Evolutionary conservation across 1,140 invertebrate species (phyloP).

Genomic region (Batillaria attramentaria): DNA sequence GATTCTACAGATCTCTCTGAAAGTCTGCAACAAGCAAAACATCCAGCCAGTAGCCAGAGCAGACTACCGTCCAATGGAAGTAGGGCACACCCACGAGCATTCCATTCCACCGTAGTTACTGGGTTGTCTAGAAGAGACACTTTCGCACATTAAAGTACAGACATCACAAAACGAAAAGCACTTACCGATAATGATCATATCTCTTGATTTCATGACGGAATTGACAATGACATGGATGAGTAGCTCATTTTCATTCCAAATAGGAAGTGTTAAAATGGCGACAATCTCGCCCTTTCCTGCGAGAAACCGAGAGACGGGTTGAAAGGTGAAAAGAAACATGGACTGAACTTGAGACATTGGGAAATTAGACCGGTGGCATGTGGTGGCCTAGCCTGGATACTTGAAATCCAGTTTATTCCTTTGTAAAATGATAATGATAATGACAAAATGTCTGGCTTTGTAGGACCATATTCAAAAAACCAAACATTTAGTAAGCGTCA

Average conservation of each 20-base stretch:
- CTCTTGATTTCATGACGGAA: slow-evolving; percentile 23
- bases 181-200: not conserved
- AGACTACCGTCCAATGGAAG: slow-evolving; percentile 17
- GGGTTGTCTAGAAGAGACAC: not conserved
- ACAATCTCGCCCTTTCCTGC: slow-evolving; percentile 38
- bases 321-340: not conserved
- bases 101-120: not conserved
- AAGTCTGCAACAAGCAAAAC: no score
- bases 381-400: no score
- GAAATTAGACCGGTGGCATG: no score
- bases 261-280: slow-evolving; percentile 51
- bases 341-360: no score
- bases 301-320: slow-evolving; percentile 6
- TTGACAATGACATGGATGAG: slow-evolving; percentile 28
- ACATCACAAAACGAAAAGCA: not conserved
- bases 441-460: no score
- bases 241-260: slow-evolving; percentile 38
- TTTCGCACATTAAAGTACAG: not conserved
- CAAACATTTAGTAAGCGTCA: no score
- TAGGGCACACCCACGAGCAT: slow-evolving; percentile 22
- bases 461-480: no score
- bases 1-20: not conserved
- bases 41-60: slow-evolving; percentile 6
- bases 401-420: no score
- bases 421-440: no score